phyloP scores from a whole-genome alignment of 2,888 invertebrate species.

The Pseudeuparius sepicola region DNA sequence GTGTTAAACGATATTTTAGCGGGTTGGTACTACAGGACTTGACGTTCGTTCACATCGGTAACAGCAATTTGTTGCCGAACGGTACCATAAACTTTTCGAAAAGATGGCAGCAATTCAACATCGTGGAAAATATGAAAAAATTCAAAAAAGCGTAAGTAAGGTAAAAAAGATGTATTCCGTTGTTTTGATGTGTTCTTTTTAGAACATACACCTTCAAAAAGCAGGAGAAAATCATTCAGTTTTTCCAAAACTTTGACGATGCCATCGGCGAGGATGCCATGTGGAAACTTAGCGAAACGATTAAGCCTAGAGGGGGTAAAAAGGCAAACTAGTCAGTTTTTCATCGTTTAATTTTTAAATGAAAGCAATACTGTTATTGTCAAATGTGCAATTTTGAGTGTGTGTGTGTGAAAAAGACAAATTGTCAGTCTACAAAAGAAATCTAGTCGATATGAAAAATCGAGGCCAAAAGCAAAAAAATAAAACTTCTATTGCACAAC shows the following conservation, averaged over 20 bases:
- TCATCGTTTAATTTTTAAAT: too few relatives aligned
- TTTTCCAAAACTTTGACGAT: constrained; percentile 96
- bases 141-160: constrained; percentile 86
- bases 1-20: constrained; percentile 45
- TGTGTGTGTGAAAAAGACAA: too few relatives aligned
- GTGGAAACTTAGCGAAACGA: constrained; percentile 96
- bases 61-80: constrained; percentile 79
- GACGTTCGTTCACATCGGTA: constrained; percentile 97
- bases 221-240: constrained; percentile 85
- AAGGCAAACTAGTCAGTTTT: too few relatives aligned
- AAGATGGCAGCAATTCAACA: constrained; percentile 97
- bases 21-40: constrained; percentile 96
- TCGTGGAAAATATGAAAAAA: constrained; percentile 95
- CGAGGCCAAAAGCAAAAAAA: too few relatives aligned
- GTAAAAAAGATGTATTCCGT: constrained; percentile 3
- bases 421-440: too few relatives aligned
- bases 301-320: constrained; percentile 78
- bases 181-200: constrained; percentile 30
- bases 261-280: constrained; percentile 93
- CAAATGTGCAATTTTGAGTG: too few relatives aligned
- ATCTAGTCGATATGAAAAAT: too few relatives aligned
- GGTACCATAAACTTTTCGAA: constrained; percentile 92
- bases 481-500: too few relatives aligned
- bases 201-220: constrained; percentile 90
- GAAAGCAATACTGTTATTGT: too few relatives aligned